Percentiles rank a stretch among this genome's conserved stretches.
Evolutionary conservation across 2,888 invertebrate genomes (phyloP).

Genomic region (Molanna angustata): DNA sequence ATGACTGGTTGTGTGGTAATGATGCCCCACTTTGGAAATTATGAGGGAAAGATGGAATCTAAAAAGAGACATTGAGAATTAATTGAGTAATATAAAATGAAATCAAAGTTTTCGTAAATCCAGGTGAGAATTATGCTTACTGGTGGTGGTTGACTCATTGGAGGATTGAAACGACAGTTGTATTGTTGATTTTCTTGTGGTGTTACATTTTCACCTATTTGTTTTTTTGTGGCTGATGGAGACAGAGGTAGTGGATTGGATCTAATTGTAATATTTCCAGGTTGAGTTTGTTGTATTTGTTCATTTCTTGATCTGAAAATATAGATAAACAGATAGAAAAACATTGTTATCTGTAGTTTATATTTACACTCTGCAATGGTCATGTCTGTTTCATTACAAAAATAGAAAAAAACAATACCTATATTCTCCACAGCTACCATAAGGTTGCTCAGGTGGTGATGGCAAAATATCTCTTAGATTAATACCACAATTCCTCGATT

Average conservation of each 20-base stretch:
- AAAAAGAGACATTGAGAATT: constrained; percentile 11
- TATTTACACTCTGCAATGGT: no score
- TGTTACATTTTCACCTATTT: constrained; percentile 17
- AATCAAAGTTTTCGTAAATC: not conserved
- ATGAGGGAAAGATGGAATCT: constrained; percentile 31
- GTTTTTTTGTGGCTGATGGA: constrained; percentile 30
- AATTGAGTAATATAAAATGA: not conserved
- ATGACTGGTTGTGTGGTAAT: constrained; percentile 22
- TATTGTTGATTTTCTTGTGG: constrained; percentile 30
- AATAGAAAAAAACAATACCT: constrained; percentile 15
- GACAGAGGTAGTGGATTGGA: constrained; percentile 31
- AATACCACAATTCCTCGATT: constrained; percentile 46
- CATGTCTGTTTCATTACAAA: no score
- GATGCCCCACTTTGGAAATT: constrained; percentile 25
- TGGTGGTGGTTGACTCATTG: constrained; percentile 25
- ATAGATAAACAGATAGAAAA: no score
- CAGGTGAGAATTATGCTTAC: no score
- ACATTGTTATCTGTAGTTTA: no score
- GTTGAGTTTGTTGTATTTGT: constrained; percentile 8
- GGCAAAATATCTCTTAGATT: constrained; percentile 41
- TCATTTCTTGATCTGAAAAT: not conserved
- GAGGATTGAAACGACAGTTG: constrained; percentile 30
- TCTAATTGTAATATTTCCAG: constrained; percentile 26
- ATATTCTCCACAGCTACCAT: constrained; percentile 30
- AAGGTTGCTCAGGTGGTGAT: constrained; percentile 30